Evolutionary conservation across 2,888 invertebrate genomes (phyloP).

Genomic region (Nephrotoma guestfalica): DNA sequence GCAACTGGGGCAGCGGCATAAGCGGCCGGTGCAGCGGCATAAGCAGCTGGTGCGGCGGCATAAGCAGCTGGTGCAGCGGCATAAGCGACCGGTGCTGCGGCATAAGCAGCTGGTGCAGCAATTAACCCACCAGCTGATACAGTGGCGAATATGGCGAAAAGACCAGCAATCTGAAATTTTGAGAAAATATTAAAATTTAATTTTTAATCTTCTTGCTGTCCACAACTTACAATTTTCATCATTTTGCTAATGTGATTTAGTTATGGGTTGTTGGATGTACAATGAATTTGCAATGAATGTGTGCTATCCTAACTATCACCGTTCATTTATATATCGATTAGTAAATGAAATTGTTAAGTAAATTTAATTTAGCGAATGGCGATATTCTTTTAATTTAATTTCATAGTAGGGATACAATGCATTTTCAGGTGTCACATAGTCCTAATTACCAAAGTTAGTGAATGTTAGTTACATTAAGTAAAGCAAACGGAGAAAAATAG

Average conservation of each 20-base stretch:
- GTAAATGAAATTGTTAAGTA: background rate
- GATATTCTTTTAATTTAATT: background rate
- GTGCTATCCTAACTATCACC: background rate
- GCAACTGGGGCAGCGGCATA: background rate
- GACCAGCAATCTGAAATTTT: background rate
- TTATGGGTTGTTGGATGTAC: background rate
- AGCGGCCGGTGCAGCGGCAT: background rate
- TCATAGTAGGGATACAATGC: too few species aligned
- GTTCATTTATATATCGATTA: background rate
- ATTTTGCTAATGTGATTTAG: background rate
- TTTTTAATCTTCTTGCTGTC: background rate
- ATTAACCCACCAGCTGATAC: too few species aligned
- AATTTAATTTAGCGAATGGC: background rate
- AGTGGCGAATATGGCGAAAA: too few species aligned
- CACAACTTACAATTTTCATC: too few species aligned
- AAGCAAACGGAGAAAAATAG: too few species aligned
- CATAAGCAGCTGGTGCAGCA: conserved; percentile 9
- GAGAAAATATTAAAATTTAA: background rate
- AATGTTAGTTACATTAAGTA: too few species aligned
- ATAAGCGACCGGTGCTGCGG: conserved; percentile 34
- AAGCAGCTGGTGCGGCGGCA: conserved; percentile 19
- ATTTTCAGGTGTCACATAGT: too few species aligned
- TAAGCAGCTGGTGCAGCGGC: conserved; percentile 45
- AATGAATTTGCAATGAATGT: background rate
- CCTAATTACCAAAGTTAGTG: too few species aligned